These are phyloP conservation scores for Halyomorpha halys DNA, from an alignment of 1,140 invertebrate genomes.

Conservation along the genomic window DNA sequence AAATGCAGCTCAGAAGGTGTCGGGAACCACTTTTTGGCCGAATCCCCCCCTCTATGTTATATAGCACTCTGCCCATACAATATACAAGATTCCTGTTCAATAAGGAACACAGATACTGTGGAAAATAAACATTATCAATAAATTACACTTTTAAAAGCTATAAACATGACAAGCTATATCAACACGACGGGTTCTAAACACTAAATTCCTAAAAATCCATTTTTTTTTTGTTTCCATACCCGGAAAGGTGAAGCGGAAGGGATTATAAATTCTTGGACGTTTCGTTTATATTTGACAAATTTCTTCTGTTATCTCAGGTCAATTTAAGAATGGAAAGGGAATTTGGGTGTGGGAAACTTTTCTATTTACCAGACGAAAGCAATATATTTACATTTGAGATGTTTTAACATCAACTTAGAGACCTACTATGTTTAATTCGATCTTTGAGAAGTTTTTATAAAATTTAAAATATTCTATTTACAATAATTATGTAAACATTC, in stretches of 20 bases:
- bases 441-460: slow-evolving; percentile 27
- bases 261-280: background rate
- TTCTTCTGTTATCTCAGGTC: background rate
- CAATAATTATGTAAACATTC: slow-evolving; percentile 25
- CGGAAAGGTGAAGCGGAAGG: too few relatives aligned
- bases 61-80: slow-evolving; percentile 8
- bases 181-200: background rate
- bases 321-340: background rate
- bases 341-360: background rate
- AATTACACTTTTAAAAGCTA: slow-evolving; percentile 16
- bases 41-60: background rate
- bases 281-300: background rate
- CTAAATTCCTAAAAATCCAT: slow-evolving; percentile 8
- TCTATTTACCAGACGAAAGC: slow-evolving; percentile 4
- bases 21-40: too few relatives aligned
- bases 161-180: slow-evolving; percentile 17
- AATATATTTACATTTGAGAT: slow-evolving; percentile 13
- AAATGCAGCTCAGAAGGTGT: too few relatives aligned
- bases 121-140: slow-evolving; percentile 13
- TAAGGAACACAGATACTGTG: slow-evolving; percentile 5
- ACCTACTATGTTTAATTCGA: slow-evolving; percentile 22
- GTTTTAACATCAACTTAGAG: slow-evolving; percentile 17
- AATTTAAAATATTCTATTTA: slow-evolving; percentile 26
- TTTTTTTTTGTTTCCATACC: too few relatives aligned
- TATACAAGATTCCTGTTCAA: background rate